phyloP scores from a whole-genome alignment of 2,113 vertebrate genomes.

The Callopanchax toddi region DNA sequence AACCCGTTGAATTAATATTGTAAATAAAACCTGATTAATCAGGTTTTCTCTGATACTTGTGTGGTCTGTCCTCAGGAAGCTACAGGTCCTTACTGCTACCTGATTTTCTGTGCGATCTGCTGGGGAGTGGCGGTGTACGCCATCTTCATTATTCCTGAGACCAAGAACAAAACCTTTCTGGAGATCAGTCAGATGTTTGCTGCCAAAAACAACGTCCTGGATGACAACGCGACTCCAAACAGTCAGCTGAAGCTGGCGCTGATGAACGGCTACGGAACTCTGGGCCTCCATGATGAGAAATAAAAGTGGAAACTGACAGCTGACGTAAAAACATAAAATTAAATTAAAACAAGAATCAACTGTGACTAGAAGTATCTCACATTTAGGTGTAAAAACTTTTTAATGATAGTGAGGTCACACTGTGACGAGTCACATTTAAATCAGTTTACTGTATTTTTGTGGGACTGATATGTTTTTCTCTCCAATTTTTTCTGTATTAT shows the following conservation, averaged over 20 bases:
- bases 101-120: conserved; percentile 86
- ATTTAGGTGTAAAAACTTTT: too few species aligned
- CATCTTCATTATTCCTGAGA: conserved; percentile 86
- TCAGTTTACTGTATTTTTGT: too few species aligned
- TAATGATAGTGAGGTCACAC: too few species aligned
- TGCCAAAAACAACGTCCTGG: conserved; percentile 47
- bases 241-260: conserved; percentile 67
- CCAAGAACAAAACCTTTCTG: conserved; percentile 91
- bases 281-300: conserved; percentile 41
- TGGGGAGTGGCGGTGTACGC: conserved; percentile 82
- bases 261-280: conserved; percentile 80
- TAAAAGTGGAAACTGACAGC: neutral
- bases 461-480: too few species aligned
- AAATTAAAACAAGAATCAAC: too few species aligned
- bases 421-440: too few species aligned
- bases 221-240: conserved; percentile 44
- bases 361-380: too few species aligned
- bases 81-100: conserved; percentile 86
- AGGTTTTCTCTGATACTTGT: too few species aligned
- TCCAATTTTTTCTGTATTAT: too few species aligned
- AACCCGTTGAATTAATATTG: too few species aligned
- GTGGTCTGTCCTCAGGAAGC: conserved; percentile 74
- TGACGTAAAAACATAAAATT: neutral
- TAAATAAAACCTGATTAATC: too few species aligned
- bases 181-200: conserved; percentile 89